These are phyloP conservation scores for Lampris incognitus DNA, from an alignment of 2,113 vertebrate species.

Conservation along the genomic window DNA sequence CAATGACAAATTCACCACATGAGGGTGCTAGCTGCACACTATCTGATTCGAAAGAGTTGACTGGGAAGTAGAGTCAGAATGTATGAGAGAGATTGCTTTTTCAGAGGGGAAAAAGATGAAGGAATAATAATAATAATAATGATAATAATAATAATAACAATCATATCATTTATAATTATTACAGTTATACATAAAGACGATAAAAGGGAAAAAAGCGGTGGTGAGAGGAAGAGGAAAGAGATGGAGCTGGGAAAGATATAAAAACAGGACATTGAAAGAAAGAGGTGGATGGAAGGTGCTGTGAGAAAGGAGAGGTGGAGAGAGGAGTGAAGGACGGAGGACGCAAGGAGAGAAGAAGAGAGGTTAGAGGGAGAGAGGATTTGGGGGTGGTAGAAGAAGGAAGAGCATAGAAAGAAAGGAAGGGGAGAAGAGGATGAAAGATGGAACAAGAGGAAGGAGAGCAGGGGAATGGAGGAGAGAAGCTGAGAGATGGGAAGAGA, in stretches of 20 bases:
- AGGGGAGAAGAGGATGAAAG: neutral
- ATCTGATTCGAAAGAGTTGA: neutral
- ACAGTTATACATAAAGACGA: neutral
- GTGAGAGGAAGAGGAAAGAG: neutral
- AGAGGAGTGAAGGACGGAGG: neutral
- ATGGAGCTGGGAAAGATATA: neutral
- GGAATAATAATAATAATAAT: too few species aligned
- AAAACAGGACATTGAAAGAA: too few species aligned
- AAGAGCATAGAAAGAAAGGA: neutral
- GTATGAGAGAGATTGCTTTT: too few species aligned
- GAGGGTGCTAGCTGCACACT: constrained; percentile 53
- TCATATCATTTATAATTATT: too few species aligned
- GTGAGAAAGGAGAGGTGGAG: neutral
- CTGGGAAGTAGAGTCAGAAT: neutral
- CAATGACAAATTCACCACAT: constrained; percentile 34
- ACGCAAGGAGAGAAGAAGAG: neutral
- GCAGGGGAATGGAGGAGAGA: neutral
- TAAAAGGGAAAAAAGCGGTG: too few species aligned
- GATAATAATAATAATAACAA: too few species aligned
- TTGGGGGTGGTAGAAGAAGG: neutral
- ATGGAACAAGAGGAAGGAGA: neutral
- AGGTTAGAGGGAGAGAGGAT: neutral
- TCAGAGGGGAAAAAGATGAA: neutral
- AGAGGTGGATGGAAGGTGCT: neutral
- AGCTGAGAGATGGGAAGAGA: neutral